Conservation (phyloP, 2,797 vertebrate species). For the Apogon talboti region DNA sequence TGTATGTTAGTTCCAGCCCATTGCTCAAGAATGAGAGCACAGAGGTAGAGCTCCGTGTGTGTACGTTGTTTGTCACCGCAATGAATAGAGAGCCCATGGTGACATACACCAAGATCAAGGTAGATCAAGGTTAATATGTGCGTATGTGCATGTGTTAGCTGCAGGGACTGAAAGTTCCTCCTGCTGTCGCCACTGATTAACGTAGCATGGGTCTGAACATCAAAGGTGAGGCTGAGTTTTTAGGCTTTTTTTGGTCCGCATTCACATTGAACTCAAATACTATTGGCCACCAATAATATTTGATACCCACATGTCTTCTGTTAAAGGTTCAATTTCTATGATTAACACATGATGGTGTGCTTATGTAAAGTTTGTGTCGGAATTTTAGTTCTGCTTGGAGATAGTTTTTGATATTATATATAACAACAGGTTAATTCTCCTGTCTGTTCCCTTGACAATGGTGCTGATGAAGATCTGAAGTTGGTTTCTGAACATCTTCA, state of each 20-base stretch:
- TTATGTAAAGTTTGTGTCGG: too few species aligned
- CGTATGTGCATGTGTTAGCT: slow-evolving; percentile 27
- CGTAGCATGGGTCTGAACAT: slow-evolving; percentile 37
- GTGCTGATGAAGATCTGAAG: too few species aligned
- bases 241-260: slow-evolving; percentile 10
- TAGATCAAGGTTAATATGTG: slow-evolving; percentile 66
- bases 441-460: too few species aligned
- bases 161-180: slow-evolving; percentile 45
- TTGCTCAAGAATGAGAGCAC: slow-evolving; percentile 58
- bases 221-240: slow-evolving; percentile 34
- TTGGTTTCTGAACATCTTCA: too few species aligned
- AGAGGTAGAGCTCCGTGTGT: slow-evolving; percentile 34
- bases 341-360: too few species aligned
- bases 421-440: too few species aligned
- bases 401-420: too few species aligned
- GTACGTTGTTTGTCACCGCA: slow-evolving; percentile 52
- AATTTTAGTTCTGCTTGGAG: too few species aligned
- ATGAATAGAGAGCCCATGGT: slow-evolving; percentile 47
- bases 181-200: slow-evolving; percentile 43
- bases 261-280: slow-evolving; percentile 1
- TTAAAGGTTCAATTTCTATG: too few species aligned
- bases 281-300: too few species aligned
- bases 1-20: slow-evolving; percentile 66
- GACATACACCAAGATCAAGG: slow-evolving; percentile 57
- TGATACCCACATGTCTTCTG: too few species aligned